Evolutionary conservation across 2,888 invertebrate genomes (phyloP).

Genomic region (Labia minor): DNA sequence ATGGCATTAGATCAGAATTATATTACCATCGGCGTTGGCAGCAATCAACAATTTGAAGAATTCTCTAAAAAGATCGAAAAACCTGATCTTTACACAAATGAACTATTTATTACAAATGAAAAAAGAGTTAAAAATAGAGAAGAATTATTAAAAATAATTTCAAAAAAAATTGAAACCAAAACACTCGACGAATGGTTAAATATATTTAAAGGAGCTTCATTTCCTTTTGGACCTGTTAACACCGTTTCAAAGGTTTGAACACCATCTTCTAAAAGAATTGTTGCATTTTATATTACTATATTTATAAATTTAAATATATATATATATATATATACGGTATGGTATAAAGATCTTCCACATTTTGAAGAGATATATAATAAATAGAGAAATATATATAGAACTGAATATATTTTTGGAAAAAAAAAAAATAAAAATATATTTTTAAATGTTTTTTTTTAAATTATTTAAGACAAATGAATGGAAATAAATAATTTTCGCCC

Average conservation of each 20-base stretch:
- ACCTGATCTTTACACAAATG: conserved; percentile 48
- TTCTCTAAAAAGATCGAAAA: conserved; percentile 55
- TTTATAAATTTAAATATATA: too few relatives aligned
- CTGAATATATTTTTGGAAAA: too few relatives aligned
- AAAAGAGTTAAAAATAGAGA: conserved; percentile 65
- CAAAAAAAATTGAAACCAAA: conserved; percentile 48
- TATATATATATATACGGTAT: too few relatives aligned
- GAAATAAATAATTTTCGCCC: too few relatives aligned
- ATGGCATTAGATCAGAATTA: conserved; percentile 63
- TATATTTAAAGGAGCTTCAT: conserved; percentile 58
- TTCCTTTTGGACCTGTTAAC: conserved; percentile 87
- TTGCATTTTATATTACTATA: too few relatives aligned
- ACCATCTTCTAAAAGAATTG: too few relatives aligned
- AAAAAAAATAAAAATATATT: too few relatives aligned
- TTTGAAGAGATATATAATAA: too few relatives aligned
- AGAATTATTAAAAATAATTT: conserved; percentile 52
- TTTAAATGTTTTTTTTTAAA: too few relatives aligned
- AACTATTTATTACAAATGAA: conserved; percentile 59
- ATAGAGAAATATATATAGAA: too few relatives aligned
- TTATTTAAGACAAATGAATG: too few relatives aligned
- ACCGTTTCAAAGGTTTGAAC: conserved; percentile 53
- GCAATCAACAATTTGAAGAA: conserved; percentile 65
- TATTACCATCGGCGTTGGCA: conserved; percentile 79
- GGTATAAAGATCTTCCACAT: too few relatives aligned
- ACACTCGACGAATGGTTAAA: conserved; percentile 63